These are phyloP conservation scores for Drosophila tropicalis DNA, from an alignment of 1,140 invertebrate genomes.

Conservation along the genomic window DNA sequence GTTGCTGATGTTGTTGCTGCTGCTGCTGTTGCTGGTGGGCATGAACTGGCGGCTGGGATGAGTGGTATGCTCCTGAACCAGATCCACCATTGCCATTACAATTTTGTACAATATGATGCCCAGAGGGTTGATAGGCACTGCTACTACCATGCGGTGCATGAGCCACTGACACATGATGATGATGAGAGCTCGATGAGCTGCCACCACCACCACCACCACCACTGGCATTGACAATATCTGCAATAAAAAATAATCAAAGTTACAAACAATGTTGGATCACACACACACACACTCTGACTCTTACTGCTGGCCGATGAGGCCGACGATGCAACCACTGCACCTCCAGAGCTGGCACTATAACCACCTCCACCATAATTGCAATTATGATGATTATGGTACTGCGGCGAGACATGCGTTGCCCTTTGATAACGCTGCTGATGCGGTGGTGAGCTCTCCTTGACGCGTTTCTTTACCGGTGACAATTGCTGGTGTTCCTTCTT, in stretches of 20 bases:
- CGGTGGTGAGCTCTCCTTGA: conserved; percentile 97
- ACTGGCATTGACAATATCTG: conserved; percentile 74
- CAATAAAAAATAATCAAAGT: conserved; percentile 3
- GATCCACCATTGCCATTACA: conserved; percentile 51
- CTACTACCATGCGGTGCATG: conserved; percentile 56
- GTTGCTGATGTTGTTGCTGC: conserved; percentile 29
- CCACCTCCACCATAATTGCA: conserved; percentile 71
- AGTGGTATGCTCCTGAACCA: conserved; percentile 52
- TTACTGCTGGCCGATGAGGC: conserved; percentile 71
- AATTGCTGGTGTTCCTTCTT: conserved; percentile 96
- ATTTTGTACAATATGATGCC: conserved; percentile 71
- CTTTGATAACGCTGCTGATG: conserved; percentile 85
- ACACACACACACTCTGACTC: conserved; percentile 14
- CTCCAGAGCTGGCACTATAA: conserved; percentile 49
- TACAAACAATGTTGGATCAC: too few relatives aligned
- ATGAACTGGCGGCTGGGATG: conserved; percentile 58
- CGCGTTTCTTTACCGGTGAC: conserved; percentile 98
- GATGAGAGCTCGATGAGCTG: conserved; percentile 63
- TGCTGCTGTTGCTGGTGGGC: conserved; percentile 60
- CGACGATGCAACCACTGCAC: conserved; percentile 67
- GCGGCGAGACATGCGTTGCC: conserved; percentile 83
- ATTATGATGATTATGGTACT: conserved; percentile 79
- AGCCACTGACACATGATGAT: conserved; percentile 63
- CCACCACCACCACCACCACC: conserved; percentile 18
- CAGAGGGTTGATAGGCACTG: conserved; percentile 51